These are phyloP conservation scores for Tokudaia muenninki DNA, from an alignment of 2,797 vertebrate species.

Conservation along the genomic window DNA sequence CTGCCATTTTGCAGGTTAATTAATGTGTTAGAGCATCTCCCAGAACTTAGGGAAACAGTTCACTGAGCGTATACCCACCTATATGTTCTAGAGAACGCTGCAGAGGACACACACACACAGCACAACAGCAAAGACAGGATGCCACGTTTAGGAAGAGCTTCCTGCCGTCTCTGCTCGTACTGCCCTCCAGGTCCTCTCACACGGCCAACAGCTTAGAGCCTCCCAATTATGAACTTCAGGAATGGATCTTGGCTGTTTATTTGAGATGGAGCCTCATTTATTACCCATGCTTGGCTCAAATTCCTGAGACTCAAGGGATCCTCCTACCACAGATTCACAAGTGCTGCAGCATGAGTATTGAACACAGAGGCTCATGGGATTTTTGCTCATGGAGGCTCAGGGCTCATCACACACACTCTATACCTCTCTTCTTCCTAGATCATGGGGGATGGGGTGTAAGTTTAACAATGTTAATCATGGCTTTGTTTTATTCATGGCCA, in stretches of 20 bases:
- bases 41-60: neutral
- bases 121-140: neutral
- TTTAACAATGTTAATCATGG: neutral
- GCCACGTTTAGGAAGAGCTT: neutral
- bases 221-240: neutral
- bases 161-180: no score
- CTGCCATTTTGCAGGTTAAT: neutral
- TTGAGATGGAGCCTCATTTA: neutral
- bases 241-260: neutral
- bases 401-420: neutral
- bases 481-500: neutral
- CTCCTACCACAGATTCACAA: neutral
- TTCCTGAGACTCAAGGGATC: neutral
- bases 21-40: neutral
- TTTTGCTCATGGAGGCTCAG: neutral
- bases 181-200: neutral
- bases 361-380: neutral
- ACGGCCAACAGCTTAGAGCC: neutral
- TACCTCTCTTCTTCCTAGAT: neutral
- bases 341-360: no score
- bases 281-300: neutral
- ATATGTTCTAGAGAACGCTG: neutral
- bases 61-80: neutral
- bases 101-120: neutral
- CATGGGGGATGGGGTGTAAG: no score